A percentile compares a stretch with the other conserved stretches of the same genome.
These are phyloP conservation scores for Ethmia dodecea DNA, from an alignment of 2,888 invertebrate genomes.

Conservation along the genomic window DNA sequence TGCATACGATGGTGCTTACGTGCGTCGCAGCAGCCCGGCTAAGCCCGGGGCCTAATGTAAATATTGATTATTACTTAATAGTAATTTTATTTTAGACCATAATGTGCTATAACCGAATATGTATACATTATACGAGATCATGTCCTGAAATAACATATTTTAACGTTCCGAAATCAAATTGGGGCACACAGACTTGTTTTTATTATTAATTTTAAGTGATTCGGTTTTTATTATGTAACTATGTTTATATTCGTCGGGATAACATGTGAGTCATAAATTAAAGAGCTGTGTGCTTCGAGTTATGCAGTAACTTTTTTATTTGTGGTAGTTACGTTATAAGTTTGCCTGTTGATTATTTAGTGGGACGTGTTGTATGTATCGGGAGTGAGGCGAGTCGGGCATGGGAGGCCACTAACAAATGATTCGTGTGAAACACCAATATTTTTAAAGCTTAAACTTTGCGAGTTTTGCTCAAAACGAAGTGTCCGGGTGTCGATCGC, in stretches of 20 bases:
- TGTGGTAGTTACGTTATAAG: conserved; percentile 44
- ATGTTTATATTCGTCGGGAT: conserved; percentile 23
- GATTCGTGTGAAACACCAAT: conserved; percentile 28
- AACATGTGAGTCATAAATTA: conserved; percentile 37
- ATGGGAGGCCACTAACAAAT: conserved; percentile 8
- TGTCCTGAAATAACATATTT: conserved; percentile 20
- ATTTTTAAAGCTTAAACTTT: conserved; percentile 33
- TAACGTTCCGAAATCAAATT: conserved; percentile 27
- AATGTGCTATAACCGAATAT: conserved; percentile 68
- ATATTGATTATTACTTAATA: conserved; percentile 72
- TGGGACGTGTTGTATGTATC: conserved; percentile 35
- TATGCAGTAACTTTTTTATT: conserved; percentile 33
- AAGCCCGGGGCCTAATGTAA: conserved; percentile 40
- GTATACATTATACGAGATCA: conserved; percentile 35
- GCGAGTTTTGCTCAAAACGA: conserved; percentile 44
- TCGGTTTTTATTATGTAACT: conserved; percentile 46
- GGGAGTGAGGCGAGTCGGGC: conserved; percentile 2
- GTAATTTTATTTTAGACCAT: conserved; percentile 71
- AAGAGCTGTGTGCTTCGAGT: conserved; percentile 32
- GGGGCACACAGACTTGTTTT: conserved; percentile 42
- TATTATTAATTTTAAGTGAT: conserved; percentile 48
- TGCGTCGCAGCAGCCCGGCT: conserved; percentile 37
- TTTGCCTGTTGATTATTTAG: conserved; percentile 50
- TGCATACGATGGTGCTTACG: conserved; percentile 41
- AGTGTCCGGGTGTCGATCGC: conserved; percentile 31